Percentiles rank a stretch among this genome's conserved stretches.
phyloP scores from a whole-genome alignment of 64 coral and sea anemone genomes.

The Montipora cactus region DNA sequence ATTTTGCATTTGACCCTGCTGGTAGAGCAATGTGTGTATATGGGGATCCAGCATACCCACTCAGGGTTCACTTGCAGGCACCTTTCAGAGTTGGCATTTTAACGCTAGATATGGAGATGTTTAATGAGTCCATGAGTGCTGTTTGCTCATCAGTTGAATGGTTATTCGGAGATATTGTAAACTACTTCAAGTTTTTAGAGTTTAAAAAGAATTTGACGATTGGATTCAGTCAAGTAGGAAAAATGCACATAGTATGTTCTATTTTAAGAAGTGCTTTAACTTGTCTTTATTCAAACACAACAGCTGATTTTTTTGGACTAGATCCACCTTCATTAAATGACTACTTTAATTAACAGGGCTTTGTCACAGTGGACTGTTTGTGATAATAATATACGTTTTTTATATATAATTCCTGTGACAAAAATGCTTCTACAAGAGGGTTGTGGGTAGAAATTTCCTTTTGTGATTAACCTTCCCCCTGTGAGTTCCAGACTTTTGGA shows the following conservation, averaged over 20 bases:
- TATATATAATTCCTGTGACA: conserved; percentile 34
- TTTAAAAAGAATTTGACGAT: conserved; percentile 9
- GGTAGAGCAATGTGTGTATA: conserved; percentile 60
- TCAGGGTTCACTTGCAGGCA: conserved; percentile 34
- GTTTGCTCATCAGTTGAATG: conserved; percentile 14
- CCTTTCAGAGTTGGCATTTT: conserved; percentile 47
- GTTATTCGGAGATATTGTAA: conserved; percentile 20
- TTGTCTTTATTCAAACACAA: conserved; percentile 60
- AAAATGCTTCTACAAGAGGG: conserved; percentile 34
- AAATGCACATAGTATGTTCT: conserved; percentile 49
- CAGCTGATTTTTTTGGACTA: conserved; percentile 53
- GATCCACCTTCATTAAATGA: conserved; percentile 64
- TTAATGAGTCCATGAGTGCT: conserved; percentile 51
- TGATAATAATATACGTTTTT: conserved; percentile 57
- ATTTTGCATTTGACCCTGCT: conserved; percentile 56
- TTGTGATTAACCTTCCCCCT: conserved; percentile 25
- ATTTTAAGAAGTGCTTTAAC: conserved; percentile 50
- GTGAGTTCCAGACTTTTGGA: conserved; percentile 2
- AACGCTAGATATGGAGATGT: conserved; percentile 51
- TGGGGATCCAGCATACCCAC: conserved; percentile 32
- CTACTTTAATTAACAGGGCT: conserved; percentile 56
- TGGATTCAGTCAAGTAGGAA: conserved; percentile 6
- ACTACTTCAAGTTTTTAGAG: conserved; percentile 10
- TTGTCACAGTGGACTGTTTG: conserved; percentile 52
- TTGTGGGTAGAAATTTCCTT: conserved; percentile 47